phyloP scores from a whole-genome alignment of 2,888 invertebrate species.

The Mesoligia furuncula region DNA sequence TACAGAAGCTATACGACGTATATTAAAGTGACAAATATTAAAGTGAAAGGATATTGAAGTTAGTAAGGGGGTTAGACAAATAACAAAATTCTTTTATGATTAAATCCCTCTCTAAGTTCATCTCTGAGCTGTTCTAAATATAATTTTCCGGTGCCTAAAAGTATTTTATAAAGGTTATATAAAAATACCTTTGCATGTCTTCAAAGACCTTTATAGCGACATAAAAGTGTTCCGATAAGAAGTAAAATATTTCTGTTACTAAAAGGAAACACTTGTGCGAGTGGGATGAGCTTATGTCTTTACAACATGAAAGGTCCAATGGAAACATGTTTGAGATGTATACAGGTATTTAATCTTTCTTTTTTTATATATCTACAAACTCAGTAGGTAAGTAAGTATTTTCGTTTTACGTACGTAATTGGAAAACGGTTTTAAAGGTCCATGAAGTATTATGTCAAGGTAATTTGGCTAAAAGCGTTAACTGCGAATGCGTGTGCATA shows the following conservation, averaged over 20 bases:
- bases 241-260: constrained; percentile 37
- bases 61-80: too few species aligned
- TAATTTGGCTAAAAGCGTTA: not conserved
- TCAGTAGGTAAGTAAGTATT: too few species aligned
- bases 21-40: too few species aligned
- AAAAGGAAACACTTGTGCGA: constrained; percentile 14
- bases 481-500: not conserved
- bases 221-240: constrained; percentile 27
- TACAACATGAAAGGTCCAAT: constrained; percentile 30
- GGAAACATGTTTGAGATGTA: not conserved
- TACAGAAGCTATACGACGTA: too few species aligned
- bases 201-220: constrained; percentile 32
- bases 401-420: not conserved
- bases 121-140: constrained; percentile 2
- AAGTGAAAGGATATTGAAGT: too few species aligned
- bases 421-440: not conserved
- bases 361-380: not conserved
- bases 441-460: not conserved
- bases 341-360: not conserved
- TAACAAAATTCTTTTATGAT: not conserved
- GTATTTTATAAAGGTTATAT: not conserved
- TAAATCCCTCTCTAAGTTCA: not conserved
- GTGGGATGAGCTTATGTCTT: constrained; percentile 34
- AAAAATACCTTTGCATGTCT: constrained; percentile 25
- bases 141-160: constrained; percentile 16